phyloP scores from a whole-genome alignment of 2,888 invertebrate genomes.

The Drosophila demipolita region DNA sequence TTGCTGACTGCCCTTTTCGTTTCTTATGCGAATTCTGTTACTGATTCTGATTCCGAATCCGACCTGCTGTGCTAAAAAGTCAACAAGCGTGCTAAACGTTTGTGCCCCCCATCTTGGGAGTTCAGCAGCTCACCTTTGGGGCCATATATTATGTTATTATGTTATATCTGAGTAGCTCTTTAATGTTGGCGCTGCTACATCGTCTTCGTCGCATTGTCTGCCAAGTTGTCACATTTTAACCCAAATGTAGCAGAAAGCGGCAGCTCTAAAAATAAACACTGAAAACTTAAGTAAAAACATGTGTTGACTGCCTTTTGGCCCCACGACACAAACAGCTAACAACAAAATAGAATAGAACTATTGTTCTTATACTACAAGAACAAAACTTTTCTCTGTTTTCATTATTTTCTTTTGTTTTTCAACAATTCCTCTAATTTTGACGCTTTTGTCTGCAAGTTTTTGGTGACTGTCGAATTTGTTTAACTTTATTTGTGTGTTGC shows the following conservation, averaged over 20 bases:
- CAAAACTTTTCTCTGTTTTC: conserved; percentile 34
- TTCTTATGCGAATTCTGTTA: conserved; percentile 24
- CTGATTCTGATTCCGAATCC: conserved; percentile 17
- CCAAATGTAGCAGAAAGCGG: conserved; percentile 61
- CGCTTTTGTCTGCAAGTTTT: conserved; percentile 32
- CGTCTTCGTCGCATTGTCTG: conserved; percentile 13
- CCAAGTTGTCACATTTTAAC: conserved; percentile 59
- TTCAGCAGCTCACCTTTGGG: conserved; percentile 63
- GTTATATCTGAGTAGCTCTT: conserved; percentile 22
- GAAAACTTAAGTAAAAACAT: conserved; percentile 74
- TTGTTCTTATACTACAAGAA: conserved; percentile 14
- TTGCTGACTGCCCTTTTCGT: conserved; percentile 74
- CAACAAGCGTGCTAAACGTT: conserved; percentile 67
- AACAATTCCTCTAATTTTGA: conserved; percentile 39
- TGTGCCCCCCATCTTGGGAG: conserved; percentile 31
- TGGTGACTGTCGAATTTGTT: not conserved
- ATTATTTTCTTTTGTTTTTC: conserved; percentile 29
- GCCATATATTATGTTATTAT: conserved; percentile 3
- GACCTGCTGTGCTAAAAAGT: conserved; percentile 68
- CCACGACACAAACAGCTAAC: conserved; percentile 14
- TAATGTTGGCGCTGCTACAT: not conserved
- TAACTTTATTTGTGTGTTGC: not conserved
- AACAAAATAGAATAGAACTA: conserved; percentile 47
- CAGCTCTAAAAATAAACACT: conserved; percentile 65
- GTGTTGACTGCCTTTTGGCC: conserved; percentile 57